These are phyloP conservation scores for Austrolebias charrua DNA, from an alignment of 2,797 vertebrate species.

Conservation along the genomic window DNA sequence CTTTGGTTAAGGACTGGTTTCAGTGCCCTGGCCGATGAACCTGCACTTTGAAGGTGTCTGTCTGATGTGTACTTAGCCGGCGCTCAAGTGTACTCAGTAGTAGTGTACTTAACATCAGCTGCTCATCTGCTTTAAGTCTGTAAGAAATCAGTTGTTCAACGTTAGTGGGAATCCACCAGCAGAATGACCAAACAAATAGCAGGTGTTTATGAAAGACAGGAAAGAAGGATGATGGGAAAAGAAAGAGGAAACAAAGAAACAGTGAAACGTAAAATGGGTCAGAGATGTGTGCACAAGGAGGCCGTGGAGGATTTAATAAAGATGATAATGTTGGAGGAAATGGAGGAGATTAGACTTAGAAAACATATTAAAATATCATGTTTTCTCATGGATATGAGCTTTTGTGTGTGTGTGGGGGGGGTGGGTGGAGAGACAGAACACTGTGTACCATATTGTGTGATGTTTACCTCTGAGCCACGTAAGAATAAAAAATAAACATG, in stretches of 20 bases:
- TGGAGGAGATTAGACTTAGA: constrained; percentile 34
- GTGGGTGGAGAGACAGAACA: too few relatives aligned
- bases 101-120: constrained; percentile 39
- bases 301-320: constrained; percentile 25
- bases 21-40: constrained; percentile 15
- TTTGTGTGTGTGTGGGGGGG: too few relatives aligned
- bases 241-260: neutral
- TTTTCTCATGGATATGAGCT: constrained; percentile 10
- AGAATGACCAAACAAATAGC: constrained; percentile 16
- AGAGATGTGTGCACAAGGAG: constrained; percentile 9
- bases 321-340: constrained; percentile 22
- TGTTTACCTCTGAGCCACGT: too few relatives aligned
- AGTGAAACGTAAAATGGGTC: too few relatives aligned
- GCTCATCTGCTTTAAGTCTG: constrained; percentile 31
- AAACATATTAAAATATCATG: constrained; percentile 45
- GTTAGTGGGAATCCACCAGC: constrained; percentile 26
- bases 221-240: neutral
- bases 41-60: constrained; percentile 36
- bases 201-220: constrained; percentile 30
- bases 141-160: constrained; percentile 23
- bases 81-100: constrained; percentile 28
- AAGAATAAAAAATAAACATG: too few relatives aligned
- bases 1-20: constrained; percentile 20
- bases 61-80: constrained; percentile 26
- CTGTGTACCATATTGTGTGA: too few relatives aligned